Conservation (phyloP, 2,113 vertebrate species). For the Nibea albiflora region DNA sequence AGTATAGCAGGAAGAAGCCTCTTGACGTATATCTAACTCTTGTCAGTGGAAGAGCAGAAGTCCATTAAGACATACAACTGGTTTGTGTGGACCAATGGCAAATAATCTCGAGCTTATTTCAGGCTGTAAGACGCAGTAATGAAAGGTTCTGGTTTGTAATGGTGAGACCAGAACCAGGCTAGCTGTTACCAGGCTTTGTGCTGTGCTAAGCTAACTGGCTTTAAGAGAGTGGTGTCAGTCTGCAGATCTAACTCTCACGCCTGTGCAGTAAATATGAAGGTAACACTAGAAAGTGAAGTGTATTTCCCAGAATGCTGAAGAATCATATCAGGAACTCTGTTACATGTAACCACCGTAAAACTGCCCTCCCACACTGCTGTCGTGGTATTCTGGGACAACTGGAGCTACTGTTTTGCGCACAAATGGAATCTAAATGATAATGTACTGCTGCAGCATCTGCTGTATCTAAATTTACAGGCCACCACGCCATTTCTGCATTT, state of each 20-base stretch:
- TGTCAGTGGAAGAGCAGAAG: not conserved
- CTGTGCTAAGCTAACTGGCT: not conserved
- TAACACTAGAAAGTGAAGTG: not conserved
- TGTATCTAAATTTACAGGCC: not conserved
- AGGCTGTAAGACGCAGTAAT: not conserved
- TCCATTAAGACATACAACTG: not conserved
- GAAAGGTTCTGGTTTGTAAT: not conserved
- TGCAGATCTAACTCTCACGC: not conserved
- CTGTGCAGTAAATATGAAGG: too few species aligned
- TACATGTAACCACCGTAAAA: not conserved
- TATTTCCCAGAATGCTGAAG: not conserved
- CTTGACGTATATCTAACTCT: too few species aligned
- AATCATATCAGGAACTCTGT: too few species aligned
- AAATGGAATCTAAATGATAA: not conserved
- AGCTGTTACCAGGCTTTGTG: not conserved
- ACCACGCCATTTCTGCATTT: not conserved
- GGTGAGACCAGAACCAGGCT: not conserved
- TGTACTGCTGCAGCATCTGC: not conserved
- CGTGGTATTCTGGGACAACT: not conserved
- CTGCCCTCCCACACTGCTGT: not conserved
- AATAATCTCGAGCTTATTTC: not conserved
- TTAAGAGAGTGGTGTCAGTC: not conserved
- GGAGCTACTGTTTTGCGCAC: not conserved
- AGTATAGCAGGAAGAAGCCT: not conserved
- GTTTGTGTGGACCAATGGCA: not conserved